These are phyloP conservation scores for Probosciger aterrimus DNA, from an alignment of 2,113 vertebrate species.

Conservation along the genomic window DNA sequence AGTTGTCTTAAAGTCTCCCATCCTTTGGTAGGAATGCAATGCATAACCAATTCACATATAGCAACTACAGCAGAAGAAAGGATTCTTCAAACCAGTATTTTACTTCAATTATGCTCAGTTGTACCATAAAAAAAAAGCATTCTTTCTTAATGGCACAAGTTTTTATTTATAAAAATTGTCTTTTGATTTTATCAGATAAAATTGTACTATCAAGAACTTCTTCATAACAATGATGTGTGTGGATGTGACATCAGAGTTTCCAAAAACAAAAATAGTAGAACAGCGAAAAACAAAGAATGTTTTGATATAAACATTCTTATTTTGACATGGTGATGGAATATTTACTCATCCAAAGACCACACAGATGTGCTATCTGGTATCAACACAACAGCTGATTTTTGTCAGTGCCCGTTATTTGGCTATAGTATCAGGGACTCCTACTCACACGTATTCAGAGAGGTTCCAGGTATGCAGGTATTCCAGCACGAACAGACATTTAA, in stretches of 20 bases:
- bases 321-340: not conserved
- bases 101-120: not conserved
- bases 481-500: not conserved
- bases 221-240: rapidly evolving
- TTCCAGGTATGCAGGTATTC: not conserved
- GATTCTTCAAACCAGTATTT: not conserved
- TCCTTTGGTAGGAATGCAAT: not conserved
- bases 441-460: not conserved
- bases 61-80: not conserved
- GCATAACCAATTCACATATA: rapidly evolving
- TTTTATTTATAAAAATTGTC: not conserved
- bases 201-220: not conserved
- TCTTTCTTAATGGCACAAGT: not conserved
- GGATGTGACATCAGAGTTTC: not conserved
- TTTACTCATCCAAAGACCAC: not conserved
- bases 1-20: not conserved
- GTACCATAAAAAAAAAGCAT: not conserved
- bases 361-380: not conserved
- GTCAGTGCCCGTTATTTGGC: not conserved
- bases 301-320: not conserved
- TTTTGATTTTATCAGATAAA: not conserved
- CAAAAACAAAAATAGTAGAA: not conserved
- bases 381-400: not conserved
- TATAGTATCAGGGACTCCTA: not conserved
- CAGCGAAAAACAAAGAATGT: not conserved